These are phyloP conservation scores for Salarias fasciatus DNA, from an alignment of 2,797 vertebrate species.

Conservation along the genomic window DNA sequence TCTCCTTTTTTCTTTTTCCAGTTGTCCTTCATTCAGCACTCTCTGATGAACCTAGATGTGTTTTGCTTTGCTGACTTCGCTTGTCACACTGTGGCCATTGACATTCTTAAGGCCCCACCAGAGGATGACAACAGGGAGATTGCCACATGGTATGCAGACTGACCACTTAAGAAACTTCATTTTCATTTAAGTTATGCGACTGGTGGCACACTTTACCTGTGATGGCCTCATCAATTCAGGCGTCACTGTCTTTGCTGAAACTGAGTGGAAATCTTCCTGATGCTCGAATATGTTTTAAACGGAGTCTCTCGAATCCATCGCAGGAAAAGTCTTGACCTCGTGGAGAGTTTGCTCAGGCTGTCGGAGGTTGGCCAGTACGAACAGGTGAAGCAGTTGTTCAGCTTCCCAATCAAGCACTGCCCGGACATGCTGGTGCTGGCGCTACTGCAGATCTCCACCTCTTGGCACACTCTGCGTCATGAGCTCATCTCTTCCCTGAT, in stretches of 20 bases:
- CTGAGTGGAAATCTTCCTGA: background rate
- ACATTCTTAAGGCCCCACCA: conserved; percentile 98
- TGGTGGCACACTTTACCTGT: no score
- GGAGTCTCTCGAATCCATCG: background rate
- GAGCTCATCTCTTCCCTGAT: conserved; percentile 99
- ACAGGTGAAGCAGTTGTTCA: conserved; percentile 98
- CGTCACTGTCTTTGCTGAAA: background rate
- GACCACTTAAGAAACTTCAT: no score
- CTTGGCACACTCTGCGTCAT: conserved; percentile 97
- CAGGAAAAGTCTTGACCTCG: conserved; percentile 99
- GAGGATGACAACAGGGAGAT: conserved; percentile 99
- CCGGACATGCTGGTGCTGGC: conserved; percentile 99
- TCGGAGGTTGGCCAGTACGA: conserved; percentile 98
- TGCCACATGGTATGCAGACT: conserved; percentile 90
- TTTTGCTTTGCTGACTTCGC: conserved; percentile 99
- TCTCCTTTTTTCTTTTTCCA: conserved; percentile 47
- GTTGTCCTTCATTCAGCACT: conserved; percentile 99
- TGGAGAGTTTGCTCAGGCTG: conserved; percentile 93
- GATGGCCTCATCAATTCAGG: no score
- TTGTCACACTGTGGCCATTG: conserved; percentile 96
- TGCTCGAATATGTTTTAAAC: background rate
- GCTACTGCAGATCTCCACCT: conserved; percentile 96
- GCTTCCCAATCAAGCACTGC: conserved; percentile 98
- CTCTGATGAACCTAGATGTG: conserved; percentile 96
- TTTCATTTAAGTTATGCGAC: no score